phyloP scores from a whole-genome alignment of 2,113 vertebrate genomes.

The Proteles cristata region DNA sequence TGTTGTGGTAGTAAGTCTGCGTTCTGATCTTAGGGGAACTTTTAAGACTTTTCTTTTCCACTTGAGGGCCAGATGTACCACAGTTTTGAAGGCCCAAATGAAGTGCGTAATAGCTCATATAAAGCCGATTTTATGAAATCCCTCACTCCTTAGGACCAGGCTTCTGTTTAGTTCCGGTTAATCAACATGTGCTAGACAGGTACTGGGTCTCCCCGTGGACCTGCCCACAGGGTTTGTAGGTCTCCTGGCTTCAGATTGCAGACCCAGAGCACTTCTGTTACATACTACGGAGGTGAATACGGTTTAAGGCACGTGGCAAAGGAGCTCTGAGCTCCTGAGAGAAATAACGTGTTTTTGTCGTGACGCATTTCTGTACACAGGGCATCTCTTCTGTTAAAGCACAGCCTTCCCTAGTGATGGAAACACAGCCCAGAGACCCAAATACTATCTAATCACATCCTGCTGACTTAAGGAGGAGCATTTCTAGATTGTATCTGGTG shows the following conservation, averaged over 20 bases:
- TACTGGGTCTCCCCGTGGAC: background rate
- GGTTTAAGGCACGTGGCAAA: rapidly evolving
- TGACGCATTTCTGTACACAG: rapidly evolving
- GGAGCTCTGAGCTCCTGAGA: background rate
- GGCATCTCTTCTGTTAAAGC: background rate
- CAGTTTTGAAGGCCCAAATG: background rate
- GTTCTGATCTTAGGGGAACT: background rate
- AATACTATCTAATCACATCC: background rate
- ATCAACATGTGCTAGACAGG: background rate
- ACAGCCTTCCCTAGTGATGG: background rate
- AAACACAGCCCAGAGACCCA: rapidly evolving
- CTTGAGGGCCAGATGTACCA: background rate
- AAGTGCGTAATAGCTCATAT: background rate
- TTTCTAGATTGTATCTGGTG: background rate
- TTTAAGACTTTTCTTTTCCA: background rate
- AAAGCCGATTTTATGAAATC: background rate
- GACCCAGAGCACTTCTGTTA: background rate
- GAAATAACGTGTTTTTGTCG: rapidly evolving
- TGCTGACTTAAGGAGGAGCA: background rate
- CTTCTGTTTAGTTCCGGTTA: background rate
- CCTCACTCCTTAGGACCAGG: background rate
- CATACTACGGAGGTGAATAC: too few species aligned
- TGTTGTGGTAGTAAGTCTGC: background rate
- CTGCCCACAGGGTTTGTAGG: too few species aligned
- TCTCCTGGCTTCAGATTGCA: background rate